Base-by-base conservation (phyloP, 2,113 vertebrate genomes). In the Climacteris rufus region DNA sequence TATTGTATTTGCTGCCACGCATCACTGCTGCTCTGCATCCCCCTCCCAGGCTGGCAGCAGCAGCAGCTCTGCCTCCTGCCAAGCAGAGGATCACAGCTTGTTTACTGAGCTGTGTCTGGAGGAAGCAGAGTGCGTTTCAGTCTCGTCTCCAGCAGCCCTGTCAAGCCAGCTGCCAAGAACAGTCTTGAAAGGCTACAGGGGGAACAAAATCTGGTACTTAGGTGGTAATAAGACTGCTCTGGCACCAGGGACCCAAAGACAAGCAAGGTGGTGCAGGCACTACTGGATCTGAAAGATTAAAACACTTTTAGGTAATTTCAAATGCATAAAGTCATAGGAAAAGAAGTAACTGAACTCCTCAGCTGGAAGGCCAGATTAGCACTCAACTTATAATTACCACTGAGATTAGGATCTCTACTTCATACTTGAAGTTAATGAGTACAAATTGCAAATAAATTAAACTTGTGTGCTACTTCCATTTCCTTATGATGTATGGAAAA, bases 151-250 rank as follows among this genome's bases (percentile, higher is more conserved):
- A 93, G 85, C 83, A 93, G 85, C 64, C 61, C 82, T 88, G 96
- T 86, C 90, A 94, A 92, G 52, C 22, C 76, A 84, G 85, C 69
- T 96, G 96, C 93, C 90, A 96, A 94, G 45, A 94, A 93, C 25
- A 75, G 70, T 37, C 89, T 80, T 72, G 61, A 87, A 84, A 91
- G 39, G 61, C 95, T 93, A 64, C 1, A 0, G 39, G 79, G 71
- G 42, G 40, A 86, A 37, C 24, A 93, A 81, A 90, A 88, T 53
- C 71, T 31, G 35, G 11, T 56, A 60, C 28, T 74, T 47, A 70
- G 88, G 60, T 50, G 31, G 72, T 31, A 80, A 90, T 1, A 77
- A 77, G 44, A 74, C 56, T 30, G 19, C 44, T 40, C 65, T 45
- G 11, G 87, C 70, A 93, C 18, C 7, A 8, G 63, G 11, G 33